These are phyloP conservation scores for Cyrtonyx montezumae DNA, from an alignment of 2,113 vertebrate species.

Conservation along the genomic window DNA sequence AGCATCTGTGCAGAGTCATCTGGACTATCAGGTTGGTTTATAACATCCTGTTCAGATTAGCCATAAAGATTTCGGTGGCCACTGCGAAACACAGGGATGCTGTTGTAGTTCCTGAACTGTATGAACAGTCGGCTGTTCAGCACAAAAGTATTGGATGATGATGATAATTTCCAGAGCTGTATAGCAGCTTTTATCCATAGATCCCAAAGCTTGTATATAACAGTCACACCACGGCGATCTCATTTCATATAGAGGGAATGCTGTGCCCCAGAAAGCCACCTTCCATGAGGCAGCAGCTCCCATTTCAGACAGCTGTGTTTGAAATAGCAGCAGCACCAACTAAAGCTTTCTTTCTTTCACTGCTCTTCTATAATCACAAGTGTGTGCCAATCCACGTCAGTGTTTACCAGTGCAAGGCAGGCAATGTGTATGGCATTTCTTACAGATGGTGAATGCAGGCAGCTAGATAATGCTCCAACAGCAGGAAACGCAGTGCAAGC, in stretches of 20 bases:
- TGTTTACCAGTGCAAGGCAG: background rate
- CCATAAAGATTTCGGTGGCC: constrained; percentile 5
- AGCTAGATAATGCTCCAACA: background rate
- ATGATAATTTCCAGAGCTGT: background rate
- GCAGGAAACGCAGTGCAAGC: background rate
- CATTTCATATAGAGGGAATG: background rate
- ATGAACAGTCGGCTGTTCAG: background rate
- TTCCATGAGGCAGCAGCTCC: background rate
- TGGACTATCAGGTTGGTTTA: background rate
- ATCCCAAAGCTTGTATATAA: background rate
- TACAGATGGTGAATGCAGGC: background rate
- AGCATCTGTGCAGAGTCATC: background rate
- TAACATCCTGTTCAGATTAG: constrained; percentile 4
- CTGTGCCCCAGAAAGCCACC: background rate
- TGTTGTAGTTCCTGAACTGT: background rate
- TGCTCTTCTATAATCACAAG: background rate
- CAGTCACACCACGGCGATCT: too few relatives aligned
- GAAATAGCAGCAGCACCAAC: background rate
- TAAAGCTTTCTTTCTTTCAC: background rate
- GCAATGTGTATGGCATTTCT: background rate
- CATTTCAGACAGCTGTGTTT: background rate
- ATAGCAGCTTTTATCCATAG: background rate
- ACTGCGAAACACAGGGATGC: background rate
- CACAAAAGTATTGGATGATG: background rate
- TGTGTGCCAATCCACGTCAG: background rate